Base-by-base conservation (phyloP, 2,888 invertebrate genomes). In the Didymodactylos carnosus region DNA sequence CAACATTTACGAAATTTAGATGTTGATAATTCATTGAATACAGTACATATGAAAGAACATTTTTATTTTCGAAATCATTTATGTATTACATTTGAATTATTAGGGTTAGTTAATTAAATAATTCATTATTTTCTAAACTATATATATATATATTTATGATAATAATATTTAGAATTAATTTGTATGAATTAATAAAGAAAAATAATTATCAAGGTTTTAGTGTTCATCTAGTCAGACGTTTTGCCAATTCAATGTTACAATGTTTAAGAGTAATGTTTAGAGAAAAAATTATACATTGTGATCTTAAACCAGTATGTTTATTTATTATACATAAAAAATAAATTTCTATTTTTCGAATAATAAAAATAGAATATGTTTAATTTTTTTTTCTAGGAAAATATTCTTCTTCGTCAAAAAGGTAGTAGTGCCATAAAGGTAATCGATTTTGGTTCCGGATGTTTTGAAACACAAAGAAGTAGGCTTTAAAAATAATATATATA, bases 131-230 rank as follows among this genome's bases (percentile, higher is more conserved):
- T n/a, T 19, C 10, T 16, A n/a, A n/a, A n/a, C n/a, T n/a, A n/a
- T n/a, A n/a, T n/a, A 13, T 19, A 29, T 29, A 27, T 8, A 7
- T 3, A 19, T 62, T 29, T 35, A 6, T 10, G 4, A 39, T 41
- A 23, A 76, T 76, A 27, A 8, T n/a, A 27, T 88, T 29, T 88
- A 94, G 94, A 81, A 89, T 94, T 84, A 94, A 94, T 84, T 86
- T 94, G 77, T 94, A 94, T 85, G 94, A 94, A 86, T 86, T 94
- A 83, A 94, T 94, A 78, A 94, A 94, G 87, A 93, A 93, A 87
- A 94, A 94, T 86, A 92, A 91, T 85, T 94, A 94, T 85, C 92
- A 93, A 84, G 94, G 94, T 76, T 94, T 95, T 86, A 93, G 92
- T 84, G 86, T 94, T 82, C 91, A 91, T 82, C 87, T 94, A 78